Evolutionary conservation across 1,140 invertebrate species (phyloP).

Genomic region (Belonocnema kinseyi): DNA sequence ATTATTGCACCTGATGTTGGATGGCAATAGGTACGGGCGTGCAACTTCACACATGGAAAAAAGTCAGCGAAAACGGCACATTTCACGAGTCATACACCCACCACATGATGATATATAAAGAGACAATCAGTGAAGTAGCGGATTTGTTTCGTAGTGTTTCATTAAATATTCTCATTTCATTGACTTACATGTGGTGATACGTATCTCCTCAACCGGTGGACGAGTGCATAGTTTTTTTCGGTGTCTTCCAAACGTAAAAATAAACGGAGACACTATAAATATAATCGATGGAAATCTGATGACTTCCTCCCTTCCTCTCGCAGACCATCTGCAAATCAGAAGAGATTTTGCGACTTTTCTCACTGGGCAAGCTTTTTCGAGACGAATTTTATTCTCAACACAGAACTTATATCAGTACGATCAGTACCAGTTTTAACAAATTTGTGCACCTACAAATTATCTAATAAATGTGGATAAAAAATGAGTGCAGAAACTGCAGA

Average conservation of each 20-base stretch:
- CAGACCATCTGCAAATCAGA: slow-evolving; percentile 25
- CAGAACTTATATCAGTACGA: neutral
- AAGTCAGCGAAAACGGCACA: slow-evolving; percentile 25
- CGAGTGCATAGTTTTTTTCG: slow-evolving; percentile 10
- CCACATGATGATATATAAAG: slow-evolving; percentile 26
- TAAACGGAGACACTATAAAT: slow-evolving; percentile 25
- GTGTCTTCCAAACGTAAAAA: slow-evolving; percentile 19
- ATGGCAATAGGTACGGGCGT: neutral
- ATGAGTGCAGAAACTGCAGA: neutral
- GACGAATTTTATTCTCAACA: neutral
- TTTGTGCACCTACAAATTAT: slow-evolving; percentile 8
- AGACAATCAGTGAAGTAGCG: slow-evolving; percentile 23
- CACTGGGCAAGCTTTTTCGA: neutral
- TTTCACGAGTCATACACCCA: slow-evolving; percentile 23
- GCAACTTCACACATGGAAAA: slow-evolving; percentile 22
- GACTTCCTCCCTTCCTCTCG: neutral
- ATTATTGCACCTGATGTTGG: slow-evolving; percentile 6
- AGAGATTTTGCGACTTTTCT: neutral
- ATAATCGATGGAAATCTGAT: slow-evolving; percentile 25
- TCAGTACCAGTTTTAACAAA: slow-evolving; percentile 11
- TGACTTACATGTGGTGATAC: slow-evolving; percentile 1
- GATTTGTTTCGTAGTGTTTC: slow-evolving; percentile 3
- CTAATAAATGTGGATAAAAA: slow-evolving; percentile 25
- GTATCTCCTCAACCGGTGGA: slow-evolving; percentile 16
- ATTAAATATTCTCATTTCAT: neutral